Conservation (phyloP, 1,140 invertebrate genomes). For the Drosophila miranda region DNA sequence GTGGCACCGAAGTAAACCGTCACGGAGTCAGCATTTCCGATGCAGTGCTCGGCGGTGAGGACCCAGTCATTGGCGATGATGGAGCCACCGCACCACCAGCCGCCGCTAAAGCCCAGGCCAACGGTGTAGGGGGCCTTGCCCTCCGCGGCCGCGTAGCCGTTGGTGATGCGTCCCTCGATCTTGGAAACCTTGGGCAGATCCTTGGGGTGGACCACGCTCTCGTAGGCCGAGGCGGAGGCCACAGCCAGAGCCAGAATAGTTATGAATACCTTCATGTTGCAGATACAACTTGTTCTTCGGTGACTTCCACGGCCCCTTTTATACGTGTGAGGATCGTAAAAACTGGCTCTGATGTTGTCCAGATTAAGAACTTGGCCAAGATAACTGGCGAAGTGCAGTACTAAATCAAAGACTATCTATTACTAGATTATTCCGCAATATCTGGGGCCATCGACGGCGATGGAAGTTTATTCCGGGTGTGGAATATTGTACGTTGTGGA, state of each 20-base stretch:
- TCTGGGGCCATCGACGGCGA: too few relatives aligned
- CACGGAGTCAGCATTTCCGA: constrained; percentile 18
- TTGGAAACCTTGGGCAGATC: constrained; percentile 19
- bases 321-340: constrained; percentile 1
- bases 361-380: neutral
- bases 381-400: neutral
- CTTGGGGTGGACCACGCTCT: constrained; percentile 26
- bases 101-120: constrained; percentile 30
- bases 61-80: constrained; percentile 27
- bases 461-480: too few relatives aligned
- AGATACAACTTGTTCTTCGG: constrained; percentile 12
- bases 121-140: constrained; percentile 41
- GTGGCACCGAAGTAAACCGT: constrained; percentile 37
- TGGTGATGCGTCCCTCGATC: constrained; percentile 38
- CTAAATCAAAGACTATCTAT: constrained; percentile 30
- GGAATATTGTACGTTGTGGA: too few relatives aligned
- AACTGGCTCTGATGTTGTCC: neutral
- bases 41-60: constrained; percentile 36
- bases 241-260: constrained; percentile 34
- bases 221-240: constrained; percentile 7
- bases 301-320: neutral
- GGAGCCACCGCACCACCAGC: constrained; percentile 41
- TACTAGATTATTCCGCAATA: neutral
- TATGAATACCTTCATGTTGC: constrained; percentile 43
- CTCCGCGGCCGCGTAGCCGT: constrained; percentile 29